phyloP scores from a whole-genome alignment of 2,888 invertebrate species.

The Machimus atricapillus region DNA sequence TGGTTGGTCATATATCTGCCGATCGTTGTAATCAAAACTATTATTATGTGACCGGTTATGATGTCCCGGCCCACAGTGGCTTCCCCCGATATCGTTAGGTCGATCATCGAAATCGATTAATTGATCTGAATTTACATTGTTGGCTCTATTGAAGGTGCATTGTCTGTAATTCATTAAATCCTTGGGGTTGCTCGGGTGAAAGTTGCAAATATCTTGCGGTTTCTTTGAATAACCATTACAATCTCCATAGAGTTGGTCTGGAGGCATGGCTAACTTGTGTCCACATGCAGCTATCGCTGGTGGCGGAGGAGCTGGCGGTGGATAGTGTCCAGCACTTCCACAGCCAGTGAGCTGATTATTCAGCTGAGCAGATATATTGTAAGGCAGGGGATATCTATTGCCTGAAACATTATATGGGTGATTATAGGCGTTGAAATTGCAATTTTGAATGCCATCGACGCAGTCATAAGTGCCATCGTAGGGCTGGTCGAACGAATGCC shows the following conservation, averaged over 20 bases:
- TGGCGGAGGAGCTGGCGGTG: conserved; percentile 34
- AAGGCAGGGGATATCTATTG: conserved; percentile 60
- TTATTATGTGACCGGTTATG: conserved; percentile 49
- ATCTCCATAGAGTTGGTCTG: conserved; percentile 42
- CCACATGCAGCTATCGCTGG: conserved; percentile 31
- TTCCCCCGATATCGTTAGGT: conserved; percentile 45
- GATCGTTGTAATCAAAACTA: conserved; percentile 53
- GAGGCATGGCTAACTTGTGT: conserved; percentile 33
- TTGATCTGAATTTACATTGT: conserved; percentile 51
- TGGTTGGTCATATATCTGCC: conserved; percentile 42
- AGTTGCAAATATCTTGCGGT: conserved; percentile 41
- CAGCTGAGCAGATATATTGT: conserved; percentile 59
- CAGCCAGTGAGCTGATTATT: conserved; percentile 43
- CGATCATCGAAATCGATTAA: conserved; percentile 59
- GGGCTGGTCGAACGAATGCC: conserved; percentile 62
- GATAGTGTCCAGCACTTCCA: conserved; percentile 14
- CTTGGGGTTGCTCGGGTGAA: conserved; percentile 33
- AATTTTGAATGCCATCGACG: conserved; percentile 53
- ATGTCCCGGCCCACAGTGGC: neutral
- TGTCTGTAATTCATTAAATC: conserved; percentile 42
- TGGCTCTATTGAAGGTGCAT: conserved; percentile 12
- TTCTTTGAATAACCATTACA: conserved; percentile 44
- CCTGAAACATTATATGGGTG: conserved; percentile 61
- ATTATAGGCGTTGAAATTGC: conserved; percentile 50
- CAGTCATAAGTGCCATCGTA: conserved; percentile 57